Conservation (phyloP, 2,797 vertebrate species). For the Poeciliopsis paucimaculata region DNA sequence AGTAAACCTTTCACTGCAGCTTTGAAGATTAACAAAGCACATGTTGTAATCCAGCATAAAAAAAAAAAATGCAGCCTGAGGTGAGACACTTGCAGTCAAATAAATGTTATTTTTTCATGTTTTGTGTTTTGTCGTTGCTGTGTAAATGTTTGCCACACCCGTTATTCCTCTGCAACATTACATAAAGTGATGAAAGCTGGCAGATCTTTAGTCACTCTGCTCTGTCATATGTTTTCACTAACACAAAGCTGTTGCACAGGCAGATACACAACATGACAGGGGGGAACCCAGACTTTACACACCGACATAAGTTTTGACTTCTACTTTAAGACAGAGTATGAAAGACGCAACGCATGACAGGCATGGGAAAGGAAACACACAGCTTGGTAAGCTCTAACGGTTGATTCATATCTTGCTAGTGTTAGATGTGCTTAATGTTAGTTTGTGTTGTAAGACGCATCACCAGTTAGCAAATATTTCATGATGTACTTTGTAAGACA, state of each 20-base stretch:
- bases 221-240: neutral
- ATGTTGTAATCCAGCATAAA: constrained; percentile 57
- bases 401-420: neutral
- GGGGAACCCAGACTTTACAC: neutral
- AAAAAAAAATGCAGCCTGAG: constrained; percentile 52
- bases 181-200: constrained; percentile 45
- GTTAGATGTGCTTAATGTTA: neutral
- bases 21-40: constrained; percentile 68
- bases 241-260: neutral
- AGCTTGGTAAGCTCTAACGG: neutral
- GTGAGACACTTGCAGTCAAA: constrained; percentile 54
- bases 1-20: constrained; percentile 54
- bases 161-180: constrained; percentile 60
- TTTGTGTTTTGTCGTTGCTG: constrained; percentile 51
- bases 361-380: neutral
- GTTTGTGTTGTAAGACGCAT: too few relatives aligned
- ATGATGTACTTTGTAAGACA: neutral
- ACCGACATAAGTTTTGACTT: neutral
- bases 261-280: neutral
- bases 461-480: neutral
- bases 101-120: constrained; percentile 60
- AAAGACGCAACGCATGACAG: neutral
- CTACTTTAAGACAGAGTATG: neutral
- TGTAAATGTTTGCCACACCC: constrained; percentile 68
- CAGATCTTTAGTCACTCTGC: neutral